Base-by-base conservation (phyloP, 2,888 invertebrate species). In the Polydrusus pterygomalis region DNA sequence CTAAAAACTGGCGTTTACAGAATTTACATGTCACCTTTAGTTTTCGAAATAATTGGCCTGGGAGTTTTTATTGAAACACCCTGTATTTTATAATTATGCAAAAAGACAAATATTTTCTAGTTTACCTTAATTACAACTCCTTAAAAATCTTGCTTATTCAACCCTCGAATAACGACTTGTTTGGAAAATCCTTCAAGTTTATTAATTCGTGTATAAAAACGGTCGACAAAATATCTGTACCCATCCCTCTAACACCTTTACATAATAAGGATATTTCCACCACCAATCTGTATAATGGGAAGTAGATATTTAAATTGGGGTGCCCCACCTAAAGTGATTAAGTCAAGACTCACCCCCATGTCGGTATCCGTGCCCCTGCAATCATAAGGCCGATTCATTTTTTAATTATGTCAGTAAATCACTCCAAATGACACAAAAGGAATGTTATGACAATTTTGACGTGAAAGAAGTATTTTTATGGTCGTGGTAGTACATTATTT, bases 341-440 rank as follows among this genome's bases (percentile, higher is more conserved):
- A 73, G 73, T 73, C 67, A 67, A 73, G 38, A 67, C 65, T 60
- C 40, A 69, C 51, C 54, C 69, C 38, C 68, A 2, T 18, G 43
- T 25, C 30, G 20, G 68, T 38, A 43, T 56, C 45, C 69, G 56
- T 69, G 69, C 69, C 58, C 43, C 45, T 15, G 69, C 69, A 69
- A 69, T 69, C 71, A 64, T 71, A 34, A 17, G 30, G 56, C 43
- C 73, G 65, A 73, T 73, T 73, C 67, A 47, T n/a, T 54, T 58
- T 73, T 73, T 73, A 64, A 73, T 73, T 67, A 65, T 45, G 25
- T 13, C 67, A n/a, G 65, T 73, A 73, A 73, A 73, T 73, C 73
- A 73, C 67, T 38, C 58, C 18, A 20, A 45, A 58, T 30, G 56
- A 13, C 45, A 34, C 13, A 43, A 43, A 58, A 25, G 58, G 69